These are phyloP conservation scores for Melolontha melolontha DNA, from an alignment of 2,888 invertebrate genomes.

Conservation along the genomic window DNA sequence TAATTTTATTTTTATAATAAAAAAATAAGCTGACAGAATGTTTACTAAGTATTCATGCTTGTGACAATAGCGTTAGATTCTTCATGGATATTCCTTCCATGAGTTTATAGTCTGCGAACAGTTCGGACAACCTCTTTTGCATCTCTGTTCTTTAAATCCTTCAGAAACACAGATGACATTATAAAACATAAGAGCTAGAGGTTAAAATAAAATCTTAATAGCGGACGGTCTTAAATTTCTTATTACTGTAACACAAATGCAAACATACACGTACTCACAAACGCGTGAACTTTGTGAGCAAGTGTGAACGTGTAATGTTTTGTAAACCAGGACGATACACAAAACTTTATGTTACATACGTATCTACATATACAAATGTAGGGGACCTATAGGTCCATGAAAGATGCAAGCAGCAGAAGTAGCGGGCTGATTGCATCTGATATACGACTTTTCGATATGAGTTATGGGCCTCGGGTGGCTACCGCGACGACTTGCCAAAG, in stretches of 20 bases:
- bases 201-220: conserved; percentile 38
- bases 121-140: not conserved
- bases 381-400: conserved; percentile 43
- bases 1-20: too few relatives aligned
- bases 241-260: conserved; percentile 2
- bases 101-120: too few relatives aligned
- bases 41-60: too few relatives aligned
- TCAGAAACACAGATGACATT: conserved; percentile 16
- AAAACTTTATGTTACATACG: conserved; percentile 1
- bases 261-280: not conserved
- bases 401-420: conserved; percentile 56
- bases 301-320: conserved; percentile 19
- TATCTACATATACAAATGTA: conserved; percentile 6
- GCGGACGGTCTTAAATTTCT: conserved; percentile 30
- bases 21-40: too few relatives aligned
- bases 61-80: too few relatives aligned
- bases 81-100: too few relatives aligned
- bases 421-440: conserved; percentile 61
- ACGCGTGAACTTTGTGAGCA: conserved; percentile 2
- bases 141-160: not conserved
- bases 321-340: conserved; percentile 4
- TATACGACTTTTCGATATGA: conserved; percentile 65
- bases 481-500: conserved; percentile 64
- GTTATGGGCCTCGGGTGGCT: conserved; percentile 64
- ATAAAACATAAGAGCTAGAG: conserved; percentile 25